phyloP scores from a whole-genome alignment of 1,140 invertebrate genomes.

The Neodiprion fabricii region DNA sequence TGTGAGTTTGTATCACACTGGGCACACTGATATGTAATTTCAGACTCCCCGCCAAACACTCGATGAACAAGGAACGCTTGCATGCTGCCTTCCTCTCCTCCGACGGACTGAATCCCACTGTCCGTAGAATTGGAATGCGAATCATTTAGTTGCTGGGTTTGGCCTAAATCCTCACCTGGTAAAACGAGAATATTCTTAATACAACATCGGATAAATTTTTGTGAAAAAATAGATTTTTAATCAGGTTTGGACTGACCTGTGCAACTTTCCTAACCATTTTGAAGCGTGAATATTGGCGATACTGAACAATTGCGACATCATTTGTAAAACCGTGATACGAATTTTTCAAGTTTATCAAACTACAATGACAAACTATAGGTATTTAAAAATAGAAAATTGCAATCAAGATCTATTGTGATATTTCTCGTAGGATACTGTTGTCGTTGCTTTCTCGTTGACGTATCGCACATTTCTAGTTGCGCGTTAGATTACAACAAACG shows the following conservation, averaged over 20 bases:
- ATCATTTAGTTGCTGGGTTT: conserved; percentile 52
- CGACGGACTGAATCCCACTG: conserved; percentile 60
- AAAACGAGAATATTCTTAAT: conserved; percentile 19
- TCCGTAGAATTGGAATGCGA: conserved; percentile 60
- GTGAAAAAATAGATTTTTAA: background rate
- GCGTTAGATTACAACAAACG: no score
- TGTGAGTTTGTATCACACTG: conserved; percentile 73
- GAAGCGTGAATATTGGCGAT: no score
- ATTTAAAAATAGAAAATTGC: no score
- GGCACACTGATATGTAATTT: conserved; percentile 75
- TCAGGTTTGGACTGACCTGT: no score
- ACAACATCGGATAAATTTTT: no score
- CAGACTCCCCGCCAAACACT: conserved; percentile 76
- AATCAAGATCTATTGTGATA: no score
- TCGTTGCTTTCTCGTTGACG: no score
- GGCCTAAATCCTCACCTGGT: conserved; percentile 49
- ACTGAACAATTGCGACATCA: no score
- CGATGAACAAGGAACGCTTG: conserved; percentile 67
- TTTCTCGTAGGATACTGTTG: no score
- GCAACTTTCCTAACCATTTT: no score
- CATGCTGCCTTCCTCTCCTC: conserved; percentile 47
- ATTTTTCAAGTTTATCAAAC: background rate
- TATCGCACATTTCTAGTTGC: no score
- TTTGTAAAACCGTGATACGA: background rate
- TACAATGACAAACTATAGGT: no score